Conservation (phyloP, 30 jellyfish, hydroid and myxozoan species). For the Aurelia coerulea region DNA sequence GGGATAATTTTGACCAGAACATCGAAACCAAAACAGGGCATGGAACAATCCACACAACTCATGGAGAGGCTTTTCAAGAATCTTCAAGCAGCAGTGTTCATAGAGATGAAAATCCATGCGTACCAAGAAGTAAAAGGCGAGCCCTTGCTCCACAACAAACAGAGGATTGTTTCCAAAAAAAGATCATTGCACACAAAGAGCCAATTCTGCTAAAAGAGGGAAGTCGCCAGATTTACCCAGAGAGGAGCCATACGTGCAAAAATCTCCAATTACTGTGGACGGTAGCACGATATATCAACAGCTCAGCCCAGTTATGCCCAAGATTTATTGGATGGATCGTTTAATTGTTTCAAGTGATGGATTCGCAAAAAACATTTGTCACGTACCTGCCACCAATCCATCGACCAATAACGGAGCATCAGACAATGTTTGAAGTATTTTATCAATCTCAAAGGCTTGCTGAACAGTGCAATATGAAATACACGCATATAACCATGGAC, state of each 20-base stretch:
- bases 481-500: constrained; percentile 51
- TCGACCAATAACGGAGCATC: constrained; percentile 42
- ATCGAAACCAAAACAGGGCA: not conserved
- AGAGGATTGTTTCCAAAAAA: too few species aligned
- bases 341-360: not conserved
- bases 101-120: constrained; percentile 13
- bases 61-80: not conserved
- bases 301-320: not conserved
- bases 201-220: not conserved
- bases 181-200: too few species aligned
- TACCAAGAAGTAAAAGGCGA: constrained; percentile 29
- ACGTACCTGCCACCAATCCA: constrained; percentile 54
- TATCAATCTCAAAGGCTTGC: constrained; percentile 27
- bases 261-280: constrained; percentile 14
- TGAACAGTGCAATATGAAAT: constrained; percentile 26
- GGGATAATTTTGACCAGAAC: not conserved
- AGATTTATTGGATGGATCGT: constrained; percentile 57
- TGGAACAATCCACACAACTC: constrained; percentile 15
- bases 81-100: constrained; percentile 43
- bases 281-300: not conserved
- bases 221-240: not conserved
- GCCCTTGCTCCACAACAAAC: constrained; percentile 25
- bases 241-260: not conserved
- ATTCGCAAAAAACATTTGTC: constrained; percentile 6
- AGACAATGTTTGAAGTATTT: constrained; percentile 20